These are phyloP conservation scores for Choloepus didactylus DNA, from an alignment of 2,797 vertebrate genomes.

Conservation along the genomic window DNA sequence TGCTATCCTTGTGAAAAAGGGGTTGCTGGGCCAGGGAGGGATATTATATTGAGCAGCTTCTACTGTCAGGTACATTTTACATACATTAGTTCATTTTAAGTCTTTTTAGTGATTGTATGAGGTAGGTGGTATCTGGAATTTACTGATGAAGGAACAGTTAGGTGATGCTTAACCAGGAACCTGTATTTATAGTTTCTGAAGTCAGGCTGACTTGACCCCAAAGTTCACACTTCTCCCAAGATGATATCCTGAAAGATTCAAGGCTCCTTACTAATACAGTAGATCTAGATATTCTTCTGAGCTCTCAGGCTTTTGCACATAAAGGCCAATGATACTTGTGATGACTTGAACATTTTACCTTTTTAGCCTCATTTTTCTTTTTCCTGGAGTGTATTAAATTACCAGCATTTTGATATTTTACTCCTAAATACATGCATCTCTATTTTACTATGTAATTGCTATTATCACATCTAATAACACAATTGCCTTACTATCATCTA, in stretches of 20 bases:
- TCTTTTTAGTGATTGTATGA: background rate
- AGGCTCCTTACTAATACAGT: background rate
- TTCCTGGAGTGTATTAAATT: background rate
- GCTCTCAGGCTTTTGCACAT: background rate
- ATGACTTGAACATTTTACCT: background rate
- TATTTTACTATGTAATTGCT: background rate
- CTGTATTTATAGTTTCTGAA: conserved; percentile 8
- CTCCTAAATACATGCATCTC: background rate
- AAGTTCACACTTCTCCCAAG: background rate
- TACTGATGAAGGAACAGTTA: conserved; percentile 26
- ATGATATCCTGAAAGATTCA: conserved; percentile 7
- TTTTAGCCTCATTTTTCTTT: background rate
- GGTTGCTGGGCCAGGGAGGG: background rate
- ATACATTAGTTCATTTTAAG: conserved; percentile 52
- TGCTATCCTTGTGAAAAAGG: background rate
- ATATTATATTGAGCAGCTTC: background rate
- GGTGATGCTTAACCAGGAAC: background rate
- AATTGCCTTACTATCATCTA: background rate
- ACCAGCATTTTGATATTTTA: background rate
- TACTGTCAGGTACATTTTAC: conserved; percentile 13
- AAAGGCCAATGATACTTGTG: background rate
- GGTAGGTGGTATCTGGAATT: background rate
- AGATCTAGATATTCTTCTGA: background rate
- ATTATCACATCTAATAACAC: background rate
- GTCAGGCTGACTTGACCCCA: conserved; percentile 8